Base-by-base conservation (phyloP, 1,140 invertebrate species). In the Hycleus phaleratus region DNA sequence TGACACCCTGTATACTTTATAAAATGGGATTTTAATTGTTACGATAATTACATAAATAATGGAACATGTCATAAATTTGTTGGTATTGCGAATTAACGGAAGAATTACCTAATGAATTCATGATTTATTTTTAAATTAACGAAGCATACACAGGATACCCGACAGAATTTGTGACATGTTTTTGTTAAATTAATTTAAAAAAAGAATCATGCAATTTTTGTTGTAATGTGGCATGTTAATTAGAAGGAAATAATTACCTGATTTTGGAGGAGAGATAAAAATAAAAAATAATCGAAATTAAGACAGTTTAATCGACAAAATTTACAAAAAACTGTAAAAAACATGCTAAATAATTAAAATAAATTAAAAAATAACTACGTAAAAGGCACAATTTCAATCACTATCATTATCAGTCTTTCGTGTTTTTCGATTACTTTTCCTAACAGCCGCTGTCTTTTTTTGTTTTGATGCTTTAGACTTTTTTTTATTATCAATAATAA, bases 351-450 rank as follows among this genome's bases (percentile, higher is more conserved):
- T 39, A 7, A 39, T 7, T 42, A n/a, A n/a, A 42, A 42, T 42
- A n/a, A 42, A 42, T n/a, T 7, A 8, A 42, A 42, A 42, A 42
- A 42, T 42, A 42, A n/a, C 10, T 45, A 45, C 11, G 18, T 46
- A 25, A 24, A 18, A 42, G 10, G 4, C 4, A 51, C 58, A 40
- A 32, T 39, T 51, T 39, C 59, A 53, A 26, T 49, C 44, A 51
- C 49, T 47, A 12, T 58, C 61, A 56, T 51, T 59, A 52, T 62
- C 59, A 9, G 24, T 9, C 48, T 56, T 62, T 53, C 61, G 50
- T 26, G 38, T 45, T 40, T 51, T 62, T 56, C 56, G 59, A 25
- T 57, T 59, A 6, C 42, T 12, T 42, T 24, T 38, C 51, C 51
- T 56, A 38, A 11, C 26, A 18, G 47, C n/a, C 56, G 50, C 57